Evolutionary conservation across 2,797 vertebrate genomes (phyloP), one percentile per base, ranked within the genome.

Genomic region (Thunnus albacares): DNA sequence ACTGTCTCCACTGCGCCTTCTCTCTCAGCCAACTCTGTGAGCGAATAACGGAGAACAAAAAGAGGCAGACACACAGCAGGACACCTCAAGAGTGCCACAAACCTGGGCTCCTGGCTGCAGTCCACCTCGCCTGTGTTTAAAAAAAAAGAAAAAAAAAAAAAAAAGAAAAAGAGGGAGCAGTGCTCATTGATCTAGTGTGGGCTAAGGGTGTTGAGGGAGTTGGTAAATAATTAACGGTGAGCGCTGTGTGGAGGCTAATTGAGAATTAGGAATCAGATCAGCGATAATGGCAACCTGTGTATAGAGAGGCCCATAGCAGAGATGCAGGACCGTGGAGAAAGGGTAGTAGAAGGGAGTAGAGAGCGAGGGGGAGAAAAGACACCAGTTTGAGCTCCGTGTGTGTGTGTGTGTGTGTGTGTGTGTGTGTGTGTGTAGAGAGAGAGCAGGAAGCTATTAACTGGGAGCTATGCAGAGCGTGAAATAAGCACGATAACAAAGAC

Each of bases 261-360:
- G 88, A 90, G 84, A 94, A 90, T 92, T 91, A 89, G 89, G 87
- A 89, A 88, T 91, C 84, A 86, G 86, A 92, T 91, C 79, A 75
- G 78, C 64, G 77, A 92, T 93, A 90, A 92, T 87, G 79, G 87
- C 83, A 86, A 89, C 78, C 80, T 87, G 90, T 56, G 81, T 80
- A 57, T 35, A 79, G 63, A 85, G 77, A 69, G 65, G 38, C 52
- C 53, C 57, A 30, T 60, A 62, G 71, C 33, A 26, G 71, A 63
- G 74, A 80, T 58, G 74, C 72, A 51, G 75, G 76, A 64, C 75
- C 77, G 41, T 38, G 85, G 75, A 65, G 71, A 86, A 79, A 66
- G 59, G 15, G 66, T 7, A 58, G 24, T 24, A 24, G 24, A 24
- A 51, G 38, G 71, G 51, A 24, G 53, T n/a, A 61, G 62, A 59